phyloP scores from a whole-genome alignment of 2,888 invertebrate species.

The Hymenopus coronatus region DNA sequence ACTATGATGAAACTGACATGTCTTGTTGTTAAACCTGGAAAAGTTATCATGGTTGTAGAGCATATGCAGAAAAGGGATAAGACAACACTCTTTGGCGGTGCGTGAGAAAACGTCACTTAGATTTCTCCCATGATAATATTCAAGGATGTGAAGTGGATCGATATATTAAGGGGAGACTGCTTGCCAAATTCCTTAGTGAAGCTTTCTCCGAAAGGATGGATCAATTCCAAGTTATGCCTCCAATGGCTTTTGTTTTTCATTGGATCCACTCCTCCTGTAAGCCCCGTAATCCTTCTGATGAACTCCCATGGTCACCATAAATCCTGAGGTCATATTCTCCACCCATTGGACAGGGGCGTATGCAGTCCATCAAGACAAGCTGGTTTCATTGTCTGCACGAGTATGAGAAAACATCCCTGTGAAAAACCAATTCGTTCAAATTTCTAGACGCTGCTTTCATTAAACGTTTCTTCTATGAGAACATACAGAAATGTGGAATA shows the following conservation, averaged over 20 bases:
- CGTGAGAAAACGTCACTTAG: slow-evolving; percentile 25
- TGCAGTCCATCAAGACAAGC: not conserved
- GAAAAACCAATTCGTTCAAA: not conserved
- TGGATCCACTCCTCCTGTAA: not conserved
- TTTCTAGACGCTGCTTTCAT: not conserved
- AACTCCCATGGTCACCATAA: not conserved
- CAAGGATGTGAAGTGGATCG: not conserved
- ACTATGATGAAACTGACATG: not conserved
- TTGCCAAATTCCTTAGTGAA: not conserved
- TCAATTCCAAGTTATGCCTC: not conserved
- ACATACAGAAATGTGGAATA: not conserved
- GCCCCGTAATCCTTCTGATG: not conserved
- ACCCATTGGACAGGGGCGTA: not conserved
- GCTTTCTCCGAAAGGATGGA: not conserved
- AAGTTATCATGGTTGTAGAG: not conserved
- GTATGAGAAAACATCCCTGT: not conserved
- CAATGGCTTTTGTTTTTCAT: not conserved
- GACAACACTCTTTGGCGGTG: slow-evolving; percentile 35
- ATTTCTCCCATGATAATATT: slow-evolving; percentile 20
- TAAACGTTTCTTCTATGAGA: not conserved
- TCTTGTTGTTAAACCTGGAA: not conserved
- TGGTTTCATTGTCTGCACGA: not conserved
- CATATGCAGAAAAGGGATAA: slow-evolving; percentile 36
- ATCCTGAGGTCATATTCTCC: not conserved
- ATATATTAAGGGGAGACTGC: not conserved